A percentile compares a stretch with the other conserved stretches of the same genome.
Evolutionary conservation across 2,888 invertebrate species (phyloP).

Genomic region (Acanthosoma haemorrhoidale): DNA sequence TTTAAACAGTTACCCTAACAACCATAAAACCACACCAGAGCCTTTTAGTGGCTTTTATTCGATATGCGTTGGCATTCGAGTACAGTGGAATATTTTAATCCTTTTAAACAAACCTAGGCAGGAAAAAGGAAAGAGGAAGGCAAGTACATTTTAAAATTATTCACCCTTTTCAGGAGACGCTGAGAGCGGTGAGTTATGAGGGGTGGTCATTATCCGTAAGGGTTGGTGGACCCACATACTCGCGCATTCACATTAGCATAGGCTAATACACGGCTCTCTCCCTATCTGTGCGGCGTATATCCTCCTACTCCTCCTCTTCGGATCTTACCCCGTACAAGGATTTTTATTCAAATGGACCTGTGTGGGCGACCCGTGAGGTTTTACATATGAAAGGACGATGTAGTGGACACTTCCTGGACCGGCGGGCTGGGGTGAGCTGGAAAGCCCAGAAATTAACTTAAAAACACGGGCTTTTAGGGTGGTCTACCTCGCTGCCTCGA

Average conservation of each 20-base stretch:
- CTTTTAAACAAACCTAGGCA: not conserved
- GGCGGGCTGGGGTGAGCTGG: not conserved
- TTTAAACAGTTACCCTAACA: too few species aligned
- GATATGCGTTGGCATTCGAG: too few species aligned
- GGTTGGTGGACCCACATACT: not conserved
- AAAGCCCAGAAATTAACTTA: slow-evolving; percentile 6
- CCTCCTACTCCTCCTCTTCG: not conserved
- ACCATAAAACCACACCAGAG: too few species aligned
- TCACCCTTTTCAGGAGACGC: not conserved
- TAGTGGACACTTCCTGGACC: not conserved
- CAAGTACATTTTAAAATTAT: slow-evolving; percentile 3
- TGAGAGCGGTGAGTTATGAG: not conserved
- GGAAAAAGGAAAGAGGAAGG: not conserved
- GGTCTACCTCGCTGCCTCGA: not conserved
- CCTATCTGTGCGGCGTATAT: not conserved
- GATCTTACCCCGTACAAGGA: too few species aligned
- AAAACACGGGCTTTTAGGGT: slow-evolving; percentile 16
- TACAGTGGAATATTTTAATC: too few species aligned
- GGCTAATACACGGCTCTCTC: not conserved
- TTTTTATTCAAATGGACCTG: slow-evolving; percentile 27
- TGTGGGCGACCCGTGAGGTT: not conserved
- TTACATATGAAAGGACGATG: slow-evolving; percentile 26
- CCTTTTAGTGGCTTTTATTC: too few species aligned
- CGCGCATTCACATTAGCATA: not conserved
- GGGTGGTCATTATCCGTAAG: not conserved